Conservation (phyloP, 2,113 vertebrate species). For the Hippocampus guttulatus region DNA sequence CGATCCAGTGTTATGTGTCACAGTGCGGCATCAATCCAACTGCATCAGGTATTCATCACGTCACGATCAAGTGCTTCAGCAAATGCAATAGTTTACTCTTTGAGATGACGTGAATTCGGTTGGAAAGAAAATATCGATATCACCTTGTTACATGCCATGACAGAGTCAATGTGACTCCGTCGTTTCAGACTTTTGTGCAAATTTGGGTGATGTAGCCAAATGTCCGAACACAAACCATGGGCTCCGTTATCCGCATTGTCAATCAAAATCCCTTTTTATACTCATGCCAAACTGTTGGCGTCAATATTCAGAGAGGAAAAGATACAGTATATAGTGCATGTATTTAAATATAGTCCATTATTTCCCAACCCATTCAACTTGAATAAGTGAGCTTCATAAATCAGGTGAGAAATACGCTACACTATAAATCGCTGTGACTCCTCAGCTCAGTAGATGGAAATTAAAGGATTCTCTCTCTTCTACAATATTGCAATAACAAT, state of each 20-base stretch:
- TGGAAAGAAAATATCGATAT: not conserved
- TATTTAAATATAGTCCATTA: not conserved
- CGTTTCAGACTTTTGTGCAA: not conserved
- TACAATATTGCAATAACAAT: conserved; percentile 5
- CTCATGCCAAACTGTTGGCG: not conserved
- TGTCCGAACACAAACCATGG: too few species aligned
- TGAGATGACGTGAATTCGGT: not conserved
- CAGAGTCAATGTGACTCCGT: too few species aligned
- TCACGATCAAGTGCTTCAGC: not conserved
- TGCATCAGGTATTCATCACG: not conserved
- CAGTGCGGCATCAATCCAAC: not conserved
- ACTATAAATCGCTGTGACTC: not conserved
- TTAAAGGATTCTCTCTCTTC: not conserved
- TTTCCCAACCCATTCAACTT: not conserved
- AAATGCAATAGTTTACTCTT: too few species aligned
- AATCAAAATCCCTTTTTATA: not conserved
- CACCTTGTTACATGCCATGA: too few species aligned
- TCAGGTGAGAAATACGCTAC: not conserved
- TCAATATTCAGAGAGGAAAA: not conserved
- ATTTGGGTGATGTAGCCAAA: too few species aligned
- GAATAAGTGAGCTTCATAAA: not conserved
- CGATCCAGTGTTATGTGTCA: too few species aligned
- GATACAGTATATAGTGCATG: not conserved
- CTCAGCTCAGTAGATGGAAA: not conserved
- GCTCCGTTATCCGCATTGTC: too few species aligned